Evolutionary conservation across 2,113 vertebrate genomes (phyloP).

Genomic region (Brevimyrus niger): DNA sequence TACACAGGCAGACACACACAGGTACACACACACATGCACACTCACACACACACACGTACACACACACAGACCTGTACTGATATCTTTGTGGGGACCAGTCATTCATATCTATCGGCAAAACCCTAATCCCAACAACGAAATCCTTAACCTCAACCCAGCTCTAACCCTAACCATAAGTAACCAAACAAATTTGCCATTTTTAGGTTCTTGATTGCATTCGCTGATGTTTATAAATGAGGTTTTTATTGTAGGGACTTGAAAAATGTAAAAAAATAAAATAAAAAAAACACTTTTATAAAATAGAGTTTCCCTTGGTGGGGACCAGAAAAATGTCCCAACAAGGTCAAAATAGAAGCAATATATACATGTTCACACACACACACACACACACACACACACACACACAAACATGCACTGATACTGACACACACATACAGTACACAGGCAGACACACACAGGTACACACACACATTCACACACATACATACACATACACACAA

Average conservation of each 20-base stretch:
- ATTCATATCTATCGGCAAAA: background rate
- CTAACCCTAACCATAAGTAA: background rate
- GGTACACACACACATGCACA: background rate
- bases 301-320: background rate
- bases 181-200: background rate
- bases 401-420: no score
- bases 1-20: background rate
- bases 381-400: no score
- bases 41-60: background rate
- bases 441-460: background rate
- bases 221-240: background rate
- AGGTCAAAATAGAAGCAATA: background rate
- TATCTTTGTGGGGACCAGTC: background rate
- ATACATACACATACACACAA: background rate
- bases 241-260: background rate
- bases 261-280: no score
- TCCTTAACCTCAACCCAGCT: background rate
- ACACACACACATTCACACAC: background rate
- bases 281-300: background rate
- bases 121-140: background rate
- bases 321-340: background rate
- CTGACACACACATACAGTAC: background rate
- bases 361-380: background rate
- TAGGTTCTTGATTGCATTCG: background rate
- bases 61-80: background rate